phyloP scores from a whole-genome alignment of 2,797 vertebrate species.

The Anniella stebbinsi region DNA sequence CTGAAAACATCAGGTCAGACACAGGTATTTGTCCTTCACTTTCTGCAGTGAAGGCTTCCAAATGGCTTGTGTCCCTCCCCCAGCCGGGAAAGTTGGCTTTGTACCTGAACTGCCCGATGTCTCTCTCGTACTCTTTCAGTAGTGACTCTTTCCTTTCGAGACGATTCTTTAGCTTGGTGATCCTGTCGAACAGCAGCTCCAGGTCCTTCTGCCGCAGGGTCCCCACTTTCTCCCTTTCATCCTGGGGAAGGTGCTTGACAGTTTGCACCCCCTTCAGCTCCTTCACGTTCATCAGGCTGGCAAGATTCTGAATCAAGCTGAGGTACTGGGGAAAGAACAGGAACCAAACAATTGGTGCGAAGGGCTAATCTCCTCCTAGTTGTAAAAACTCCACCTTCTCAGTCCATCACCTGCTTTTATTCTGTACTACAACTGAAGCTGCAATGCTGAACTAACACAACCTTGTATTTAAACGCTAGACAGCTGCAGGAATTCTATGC shows the following conservation, averaged over 20 bases:
- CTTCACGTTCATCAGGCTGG: constrained; percentile 78
- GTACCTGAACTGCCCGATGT: constrained; percentile 79
- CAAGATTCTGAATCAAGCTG: constrained; percentile 76
- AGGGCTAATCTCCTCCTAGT: not conserved
- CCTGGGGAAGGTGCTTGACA: constrained; percentile 76
- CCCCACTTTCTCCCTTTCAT: constrained; percentile 71
- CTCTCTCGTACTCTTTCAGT: constrained; percentile 70
- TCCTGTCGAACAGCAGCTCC: constrained; percentile 74
- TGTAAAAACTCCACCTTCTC: not conserved
- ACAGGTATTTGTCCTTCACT: too few species aligned
- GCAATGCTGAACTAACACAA: not conserved
- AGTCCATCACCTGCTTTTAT: constrained; percentile 37
- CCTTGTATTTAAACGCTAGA: not conserved
- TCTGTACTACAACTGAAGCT: not conserved
- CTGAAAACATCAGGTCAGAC: too few species aligned
- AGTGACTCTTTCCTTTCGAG: constrained; percentile 78
- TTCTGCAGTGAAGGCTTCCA: too few species aligned
- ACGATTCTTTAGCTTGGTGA: constrained; percentile 76
- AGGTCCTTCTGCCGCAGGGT: constrained; percentile 75
- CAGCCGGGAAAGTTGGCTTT: fast-evolving
- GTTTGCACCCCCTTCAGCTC: constrained; percentile 78
- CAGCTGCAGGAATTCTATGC: too few species aligned
- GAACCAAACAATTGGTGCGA: constrained; percentile 10
- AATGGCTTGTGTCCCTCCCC: too few species aligned
- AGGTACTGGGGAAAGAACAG: constrained; percentile 74